Base-by-base conservation (phyloP, 2,113 vertebrate species). In the Elachura formosa region DNA sequence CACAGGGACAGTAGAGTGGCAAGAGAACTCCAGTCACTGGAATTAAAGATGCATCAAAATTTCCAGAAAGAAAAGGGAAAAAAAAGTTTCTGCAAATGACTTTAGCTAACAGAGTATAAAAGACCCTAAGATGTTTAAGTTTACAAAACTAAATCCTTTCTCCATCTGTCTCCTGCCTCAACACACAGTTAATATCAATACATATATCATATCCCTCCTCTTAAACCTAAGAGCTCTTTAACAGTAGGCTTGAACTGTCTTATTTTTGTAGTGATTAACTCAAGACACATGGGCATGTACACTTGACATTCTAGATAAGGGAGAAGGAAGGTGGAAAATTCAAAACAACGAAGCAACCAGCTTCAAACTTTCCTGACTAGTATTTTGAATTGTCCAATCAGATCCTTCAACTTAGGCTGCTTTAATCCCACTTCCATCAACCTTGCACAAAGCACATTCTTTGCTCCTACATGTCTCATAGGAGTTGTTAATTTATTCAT, bases 101-200 rank as follows among this genome's bases (percentile, higher is more conserved):
- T 84, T 74, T 29, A 88, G 41, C 33, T 87, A 76, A 41, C 40
- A 54, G 55, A 61, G 31, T 73, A 61, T 36, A 66, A 79, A 31
- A 89, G 25, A 87, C 29, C 56, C 77, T 38, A 52, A 89, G 58
- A 90, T 9, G 9, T 73, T 90, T 68, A 79, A 83, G 78, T 91
- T 94, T 79, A 85, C 92, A 76, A 89, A 91, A 92, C 59, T 55
- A 90, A 91, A 90, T 54, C 46, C 34, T 76, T 85, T 89, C 63
- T 66, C 87, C 85, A 85, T 88, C 78, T 94, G 84, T 76, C 90
- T 83, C 38, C 55, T 9, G 7, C 71, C 55, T 88, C 33, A 24
- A 78, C 55, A 83, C 55, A 51, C 1, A 48, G 67, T 80, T 77
- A 73, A 90, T 94, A 88, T 71, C 80, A 90, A 92, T 73, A 67